Evolutionary conservation across 2,888 invertebrate species (phyloP).

Genomic region (Torymus aiolomorphi): DNA sequence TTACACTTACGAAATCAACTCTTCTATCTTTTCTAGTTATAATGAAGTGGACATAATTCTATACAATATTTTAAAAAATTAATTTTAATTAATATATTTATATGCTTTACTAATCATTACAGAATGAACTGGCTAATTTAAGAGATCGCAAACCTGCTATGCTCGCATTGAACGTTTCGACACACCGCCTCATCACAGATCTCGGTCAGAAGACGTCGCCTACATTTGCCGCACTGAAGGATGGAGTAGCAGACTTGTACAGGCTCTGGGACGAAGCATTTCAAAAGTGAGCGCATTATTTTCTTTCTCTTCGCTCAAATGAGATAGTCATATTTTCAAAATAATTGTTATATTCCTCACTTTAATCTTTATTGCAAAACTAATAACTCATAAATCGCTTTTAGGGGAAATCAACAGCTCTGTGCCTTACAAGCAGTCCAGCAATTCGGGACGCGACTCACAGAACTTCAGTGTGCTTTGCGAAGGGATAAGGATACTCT

Average conservation of each 20-base stretch:
- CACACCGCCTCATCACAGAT: constrained; percentile 78
- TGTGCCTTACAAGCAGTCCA: constrained; percentile 84
- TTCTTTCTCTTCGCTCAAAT: not conserved
- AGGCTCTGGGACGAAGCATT: constrained; percentile 84
- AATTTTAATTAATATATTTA: constrained; percentile 57
- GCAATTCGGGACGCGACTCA: constrained; percentile 85
- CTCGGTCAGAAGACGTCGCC: constrained; percentile 76
- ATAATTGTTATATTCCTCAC: not conserved
- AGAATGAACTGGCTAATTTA: constrained; percentile 80
- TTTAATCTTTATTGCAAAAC: not conserved
- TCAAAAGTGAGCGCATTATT: constrained; percentile 79
- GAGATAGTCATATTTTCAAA: not conserved
- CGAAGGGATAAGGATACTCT: constrained; percentile 83
- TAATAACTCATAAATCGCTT: not conserved
- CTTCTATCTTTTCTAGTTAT: no score
- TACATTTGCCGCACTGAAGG: constrained; percentile 78
- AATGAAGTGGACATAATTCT: no score
- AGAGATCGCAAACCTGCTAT: constrained; percentile 78
- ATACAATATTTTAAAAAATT: no score
- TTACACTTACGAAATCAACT: no score
- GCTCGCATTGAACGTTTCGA: constrained; percentile 80
- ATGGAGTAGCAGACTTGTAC: constrained; percentile 82
- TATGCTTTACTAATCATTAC: constrained; percentile 74
- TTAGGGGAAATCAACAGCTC: constrained; percentile 84
- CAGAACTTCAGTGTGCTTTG: constrained; percentile 86